These are phyloP conservation scores for Tetramorium bicarinatum DNA, from an alignment of 2,888 invertebrate genomes.

Conservation along the genomic window DNA sequence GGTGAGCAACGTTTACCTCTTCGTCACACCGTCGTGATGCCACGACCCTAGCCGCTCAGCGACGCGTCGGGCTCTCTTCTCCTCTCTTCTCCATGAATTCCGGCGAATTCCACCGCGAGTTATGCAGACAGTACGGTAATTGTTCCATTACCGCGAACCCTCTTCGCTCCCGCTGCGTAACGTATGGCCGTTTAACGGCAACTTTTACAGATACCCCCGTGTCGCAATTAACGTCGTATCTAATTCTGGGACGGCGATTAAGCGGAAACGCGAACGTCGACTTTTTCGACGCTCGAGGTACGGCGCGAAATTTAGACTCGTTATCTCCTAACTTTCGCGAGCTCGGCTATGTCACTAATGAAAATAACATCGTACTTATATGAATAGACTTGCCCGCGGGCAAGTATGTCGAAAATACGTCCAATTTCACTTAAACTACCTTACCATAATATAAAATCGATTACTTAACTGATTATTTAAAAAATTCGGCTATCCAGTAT, in stretches of 20 bases:
- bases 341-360: slow-evolving; percentile 32
- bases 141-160: slow-evolving; percentile 52
- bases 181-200: slow-evolving; percentile 44
- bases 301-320: slow-evolving; percentile 29
- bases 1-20: slow-evolving; percentile 52
- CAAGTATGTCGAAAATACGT: background rate
- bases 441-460: background rate
- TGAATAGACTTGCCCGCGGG: background rate
- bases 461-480: background rate
- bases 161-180: slow-evolving; percentile 14
- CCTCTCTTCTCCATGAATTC: slow-evolving; percentile 47
- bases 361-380: slow-evolving; percentile 17
- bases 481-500: background rate
- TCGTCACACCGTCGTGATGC: slow-evolving; percentile 50
- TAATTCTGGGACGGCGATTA: slow-evolving; percentile 46
- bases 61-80: slow-evolving; percentile 4
- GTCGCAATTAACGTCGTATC: slow-evolving; percentile 49
- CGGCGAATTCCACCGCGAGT: slow-evolving; percentile 58
- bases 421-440: background rate
- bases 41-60: slow-evolving; percentile 15
- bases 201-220: slow-evolving; percentile 49
- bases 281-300: slow-evolving; percentile 27
- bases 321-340: slow-evolving; percentile 11
- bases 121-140: slow-evolving; percentile 63
- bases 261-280: slow-evolving; percentile 22